phyloP scores from a whole-genome alignment of 2,113 vertebrate species.

The Elaphurus davidianus region DNA sequence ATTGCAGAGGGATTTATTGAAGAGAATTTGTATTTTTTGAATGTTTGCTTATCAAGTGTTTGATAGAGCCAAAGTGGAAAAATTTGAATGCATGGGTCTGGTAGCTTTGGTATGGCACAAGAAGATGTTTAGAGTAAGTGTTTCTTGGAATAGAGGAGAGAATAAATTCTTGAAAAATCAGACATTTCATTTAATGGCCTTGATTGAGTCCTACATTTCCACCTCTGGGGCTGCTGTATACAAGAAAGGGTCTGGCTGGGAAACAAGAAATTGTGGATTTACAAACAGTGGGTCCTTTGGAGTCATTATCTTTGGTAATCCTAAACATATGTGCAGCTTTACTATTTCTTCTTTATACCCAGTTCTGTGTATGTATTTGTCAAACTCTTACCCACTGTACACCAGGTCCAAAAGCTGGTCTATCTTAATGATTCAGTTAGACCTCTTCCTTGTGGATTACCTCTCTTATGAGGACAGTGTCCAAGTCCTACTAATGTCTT shows the following conservation, averaged over 20 bases:
- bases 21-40: not conserved
- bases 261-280: not conserved
- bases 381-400: not conserved
- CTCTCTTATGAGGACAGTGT: not conserved
- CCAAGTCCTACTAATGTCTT: not conserved
- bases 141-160: not conserved
- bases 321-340: not conserved
- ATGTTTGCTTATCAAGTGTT: not conserved
- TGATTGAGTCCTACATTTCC: not conserved
- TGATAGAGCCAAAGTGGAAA: not conserved
- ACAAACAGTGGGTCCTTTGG: not conserved
- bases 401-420: not conserved
- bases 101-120: not conserved
- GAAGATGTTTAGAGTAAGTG: not conserved
- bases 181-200: not conserved
- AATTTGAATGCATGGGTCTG: not conserved
- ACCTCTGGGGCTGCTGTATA: not conserved
- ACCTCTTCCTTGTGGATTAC: not conserved
- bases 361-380: not conserved
- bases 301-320: not conserved
- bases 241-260: not conserved
- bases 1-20: not conserved
- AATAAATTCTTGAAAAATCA: not conserved
- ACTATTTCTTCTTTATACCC: not conserved
- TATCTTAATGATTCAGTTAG: not conserved